Conservation (phyloP, 2,113 vertebrate species). For the Azemiops feae region DNA sequence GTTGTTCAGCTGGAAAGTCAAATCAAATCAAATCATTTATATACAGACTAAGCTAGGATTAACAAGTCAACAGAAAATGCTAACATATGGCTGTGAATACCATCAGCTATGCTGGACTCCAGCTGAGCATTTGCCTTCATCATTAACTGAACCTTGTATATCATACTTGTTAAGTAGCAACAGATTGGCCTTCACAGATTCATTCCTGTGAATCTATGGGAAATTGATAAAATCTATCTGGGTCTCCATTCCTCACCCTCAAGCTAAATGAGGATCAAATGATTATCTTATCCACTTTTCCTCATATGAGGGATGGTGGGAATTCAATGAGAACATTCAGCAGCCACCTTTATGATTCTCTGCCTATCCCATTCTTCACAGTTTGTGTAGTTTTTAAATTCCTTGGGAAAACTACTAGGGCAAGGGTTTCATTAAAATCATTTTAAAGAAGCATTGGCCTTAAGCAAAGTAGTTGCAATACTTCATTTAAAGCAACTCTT, state of each 20-base stretch:
- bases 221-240: not conserved
- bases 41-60: not conserved
- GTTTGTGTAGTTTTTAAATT: not conserved
- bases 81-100: not conserved
- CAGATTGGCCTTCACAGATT: not conserved
- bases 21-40: not conserved
- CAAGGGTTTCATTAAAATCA: not conserved
- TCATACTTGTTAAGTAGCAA: not conserved
- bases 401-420: not conserved
- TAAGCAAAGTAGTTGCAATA: not conserved
- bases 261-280: not conserved
- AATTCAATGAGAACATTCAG: not conserved
- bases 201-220: not conserved
- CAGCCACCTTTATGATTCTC: not conserved
- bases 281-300: not conserved
- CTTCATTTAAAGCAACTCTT: not conserved
- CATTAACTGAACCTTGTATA: not conserved
- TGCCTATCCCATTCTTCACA: not conserved
- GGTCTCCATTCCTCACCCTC: not conserved
- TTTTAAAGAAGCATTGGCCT: not conserved
- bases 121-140: constrained; percentile 18
- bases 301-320: not conserved
- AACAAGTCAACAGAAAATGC: constrained; percentile 20
- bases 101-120: not conserved
- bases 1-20: constrained; percentile 1